A percentile compares a stretch with the other conserved stretches of the same genome.
These are phyloP conservation scores for Xenopus borealis DNA, from an alignment of 2,113 vertebrate genomes.

Conservation along the genomic window DNA sequence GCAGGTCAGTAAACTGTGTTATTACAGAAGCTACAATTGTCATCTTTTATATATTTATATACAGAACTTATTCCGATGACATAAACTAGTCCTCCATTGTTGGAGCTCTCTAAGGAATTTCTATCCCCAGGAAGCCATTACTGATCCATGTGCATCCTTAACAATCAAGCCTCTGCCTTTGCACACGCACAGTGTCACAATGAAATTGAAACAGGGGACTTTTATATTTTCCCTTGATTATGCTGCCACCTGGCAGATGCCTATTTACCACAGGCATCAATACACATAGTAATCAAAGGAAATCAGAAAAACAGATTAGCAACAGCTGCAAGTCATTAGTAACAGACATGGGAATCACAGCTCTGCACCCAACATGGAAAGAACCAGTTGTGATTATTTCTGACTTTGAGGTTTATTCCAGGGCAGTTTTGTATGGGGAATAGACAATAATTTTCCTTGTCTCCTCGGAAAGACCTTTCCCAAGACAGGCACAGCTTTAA, in stretches of 20 bases:
- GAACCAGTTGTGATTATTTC: slow-evolving; percentile 68
- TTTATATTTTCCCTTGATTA: slow-evolving; percentile 76
- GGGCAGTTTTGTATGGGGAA: slow-evolving; percentile 60
- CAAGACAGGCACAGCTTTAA: slow-evolving; percentile 47
- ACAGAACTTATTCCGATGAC: slow-evolving; percentile 30
- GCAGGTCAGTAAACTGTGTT: too few species aligned
- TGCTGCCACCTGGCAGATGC: slow-evolving; percentile 83
- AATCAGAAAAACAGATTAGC: slow-evolving; percentile 81
- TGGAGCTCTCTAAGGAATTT: slow-evolving; percentile 50
- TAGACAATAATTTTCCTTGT: slow-evolving; percentile 73
- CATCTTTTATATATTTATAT: too few species aligned
- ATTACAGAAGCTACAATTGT: too few species aligned
- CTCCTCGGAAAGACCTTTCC: slow-evolving; percentile 55
- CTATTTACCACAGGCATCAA: slow-evolving; percentile 81
- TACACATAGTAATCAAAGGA: slow-evolving; percentile 82
- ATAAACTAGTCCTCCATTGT: slow-evolving; percentile 5
- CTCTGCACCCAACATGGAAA: slow-evolving; percentile 74
- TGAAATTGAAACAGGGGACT: slow-evolving; percentile 82
- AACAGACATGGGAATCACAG: slow-evolving; percentile 77
- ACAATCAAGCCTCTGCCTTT: slow-evolving; percentile 74
- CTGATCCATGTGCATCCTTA: slow-evolving; percentile 68
- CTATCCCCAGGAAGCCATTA: slow-evolving; percentile 59
- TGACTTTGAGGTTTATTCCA: slow-evolving; percentile 69
- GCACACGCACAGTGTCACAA: slow-evolving; percentile 77
- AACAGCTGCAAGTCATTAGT: slow-evolving; percentile 84